Conservation (phyloP, 53 echinoderm and acorn worm genomes). For the Stichopus horrens region DNA sequence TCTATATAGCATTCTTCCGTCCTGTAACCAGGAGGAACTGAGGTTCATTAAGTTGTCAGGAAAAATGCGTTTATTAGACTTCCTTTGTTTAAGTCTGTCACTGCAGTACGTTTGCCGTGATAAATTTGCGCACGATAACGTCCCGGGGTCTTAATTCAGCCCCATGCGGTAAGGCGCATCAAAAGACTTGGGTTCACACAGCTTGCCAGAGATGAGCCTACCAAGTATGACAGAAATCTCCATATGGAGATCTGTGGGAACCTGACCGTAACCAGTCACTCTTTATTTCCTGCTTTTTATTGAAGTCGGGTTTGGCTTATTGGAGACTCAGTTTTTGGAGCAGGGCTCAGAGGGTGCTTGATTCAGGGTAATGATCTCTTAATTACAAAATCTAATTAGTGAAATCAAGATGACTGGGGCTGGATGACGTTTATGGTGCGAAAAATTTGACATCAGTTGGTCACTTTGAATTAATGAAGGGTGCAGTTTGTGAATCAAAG, state of each 20-base stretch:
- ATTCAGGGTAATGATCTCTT: too few species aligned
- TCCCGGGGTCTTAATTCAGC: constrained; percentile 8
- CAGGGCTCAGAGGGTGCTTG: too few species aligned
- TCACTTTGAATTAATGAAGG: too few species aligned
- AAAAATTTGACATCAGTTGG: too few species aligned
- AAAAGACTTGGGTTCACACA: background rate
- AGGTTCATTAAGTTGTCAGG: background rate
- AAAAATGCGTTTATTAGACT: background rate
- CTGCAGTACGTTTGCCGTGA: background rate
- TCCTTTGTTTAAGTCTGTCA: background rate
- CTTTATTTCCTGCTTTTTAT: background rate
- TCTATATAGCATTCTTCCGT: too few species aligned
- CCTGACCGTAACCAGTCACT: background rate
- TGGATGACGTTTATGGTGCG: too few species aligned
- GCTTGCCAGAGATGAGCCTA: background rate
- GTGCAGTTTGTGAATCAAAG: too few species aligned
- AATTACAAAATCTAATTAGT: too few species aligned
- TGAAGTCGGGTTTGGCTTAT: too few species aligned
- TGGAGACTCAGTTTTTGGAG: too few species aligned
- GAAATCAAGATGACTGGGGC: too few species aligned
- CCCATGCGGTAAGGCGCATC: background rate
- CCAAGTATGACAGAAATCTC: background rate
- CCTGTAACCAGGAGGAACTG: too few species aligned
- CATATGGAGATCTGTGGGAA: background rate
- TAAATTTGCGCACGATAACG: background rate